Evolutionary conservation across 2,888 invertebrate species (phyloP).

Genomic region (Chydorus sphaericus): DNA sequence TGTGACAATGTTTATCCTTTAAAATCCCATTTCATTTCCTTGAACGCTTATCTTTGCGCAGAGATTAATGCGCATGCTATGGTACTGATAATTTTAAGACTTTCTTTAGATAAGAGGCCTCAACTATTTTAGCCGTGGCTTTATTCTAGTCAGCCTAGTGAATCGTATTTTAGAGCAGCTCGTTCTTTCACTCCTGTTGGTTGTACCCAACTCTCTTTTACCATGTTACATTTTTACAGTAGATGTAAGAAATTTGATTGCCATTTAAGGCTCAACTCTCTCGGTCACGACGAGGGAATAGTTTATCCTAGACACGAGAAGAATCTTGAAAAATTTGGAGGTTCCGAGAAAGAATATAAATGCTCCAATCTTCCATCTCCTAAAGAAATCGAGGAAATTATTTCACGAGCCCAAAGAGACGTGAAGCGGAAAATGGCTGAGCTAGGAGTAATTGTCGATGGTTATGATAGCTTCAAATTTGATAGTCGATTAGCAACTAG

Average conservation of each 20-base stretch:
- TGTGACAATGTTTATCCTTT: not conserved
- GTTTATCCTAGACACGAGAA: not conserved
- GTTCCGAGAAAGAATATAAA: not conserved
- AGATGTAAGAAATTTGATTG: conserved; percentile 8
- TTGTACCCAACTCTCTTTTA: conserved; percentile 5
- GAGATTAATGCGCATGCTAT: conserved; percentile 8
- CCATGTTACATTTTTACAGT: not conserved
- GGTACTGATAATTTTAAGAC: not conserved
- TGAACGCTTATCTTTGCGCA: conserved; percentile 7
- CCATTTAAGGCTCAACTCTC: not conserved
- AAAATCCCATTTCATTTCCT: not conserved
- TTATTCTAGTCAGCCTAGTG: not conserved
- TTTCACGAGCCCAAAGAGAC: not conserved
- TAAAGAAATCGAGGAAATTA: not conserved
- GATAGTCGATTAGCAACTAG: not conserved
- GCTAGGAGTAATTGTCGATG: not conserved
- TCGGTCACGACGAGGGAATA: not conserved
- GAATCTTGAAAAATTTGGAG: not conserved
- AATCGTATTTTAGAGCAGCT: conserved; percentile 2
- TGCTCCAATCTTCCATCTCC: not conserved
- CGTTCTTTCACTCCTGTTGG: conserved; percentile 1
- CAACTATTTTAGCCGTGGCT: not conserved
- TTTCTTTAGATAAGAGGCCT: not conserved
- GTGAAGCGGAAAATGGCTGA: not conserved
- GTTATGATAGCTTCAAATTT: not conserved